Conservation (phyloP, 2,888 invertebrate genomes). For the Limnephilus auricula region DNA sequence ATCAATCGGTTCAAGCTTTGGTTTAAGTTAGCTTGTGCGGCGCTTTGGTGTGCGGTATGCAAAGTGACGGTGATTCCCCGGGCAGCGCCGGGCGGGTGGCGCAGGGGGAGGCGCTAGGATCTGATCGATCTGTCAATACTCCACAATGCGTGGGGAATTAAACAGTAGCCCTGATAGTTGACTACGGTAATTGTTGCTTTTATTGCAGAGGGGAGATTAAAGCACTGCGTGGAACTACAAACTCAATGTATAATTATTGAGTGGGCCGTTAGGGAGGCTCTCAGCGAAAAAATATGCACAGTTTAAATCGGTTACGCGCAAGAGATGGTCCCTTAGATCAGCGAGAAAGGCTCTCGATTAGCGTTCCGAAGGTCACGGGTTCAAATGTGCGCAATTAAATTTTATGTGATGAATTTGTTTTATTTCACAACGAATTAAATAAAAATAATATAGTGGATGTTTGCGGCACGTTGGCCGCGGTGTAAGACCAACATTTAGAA, state of each 20-base stretch:
- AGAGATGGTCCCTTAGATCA: too few species aligned
- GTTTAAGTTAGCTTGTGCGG: not conserved
- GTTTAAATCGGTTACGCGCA: too few species aligned
- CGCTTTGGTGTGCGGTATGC: not conserved
- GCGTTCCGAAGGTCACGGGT: too few species aligned
- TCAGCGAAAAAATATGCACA: too few species aligned
- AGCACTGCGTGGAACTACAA: not conserved
- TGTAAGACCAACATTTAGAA: too few species aligned
- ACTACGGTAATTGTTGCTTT: not conserved
- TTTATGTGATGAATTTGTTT: too few species aligned
- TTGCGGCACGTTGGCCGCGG: too few species aligned
- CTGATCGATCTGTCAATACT: conserved; percentile 14
- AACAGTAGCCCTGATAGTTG: not conserved
- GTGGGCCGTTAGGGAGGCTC: too few species aligned
- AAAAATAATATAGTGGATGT: too few species aligned
- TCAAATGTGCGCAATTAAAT: too few species aligned
- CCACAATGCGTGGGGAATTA: not conserved
- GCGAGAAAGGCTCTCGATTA: too few species aligned
- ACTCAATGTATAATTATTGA: not conserved
- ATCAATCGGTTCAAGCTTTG: not conserved
- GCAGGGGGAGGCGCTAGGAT: not conserved
- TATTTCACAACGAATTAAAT: too few species aligned
- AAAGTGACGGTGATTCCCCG: not conserved
- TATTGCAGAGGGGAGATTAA: not conserved
- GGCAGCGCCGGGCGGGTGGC: not conserved